Conservation (phyloP, 1,140 invertebrate species). For the Solenopsis fugax region DNA sequence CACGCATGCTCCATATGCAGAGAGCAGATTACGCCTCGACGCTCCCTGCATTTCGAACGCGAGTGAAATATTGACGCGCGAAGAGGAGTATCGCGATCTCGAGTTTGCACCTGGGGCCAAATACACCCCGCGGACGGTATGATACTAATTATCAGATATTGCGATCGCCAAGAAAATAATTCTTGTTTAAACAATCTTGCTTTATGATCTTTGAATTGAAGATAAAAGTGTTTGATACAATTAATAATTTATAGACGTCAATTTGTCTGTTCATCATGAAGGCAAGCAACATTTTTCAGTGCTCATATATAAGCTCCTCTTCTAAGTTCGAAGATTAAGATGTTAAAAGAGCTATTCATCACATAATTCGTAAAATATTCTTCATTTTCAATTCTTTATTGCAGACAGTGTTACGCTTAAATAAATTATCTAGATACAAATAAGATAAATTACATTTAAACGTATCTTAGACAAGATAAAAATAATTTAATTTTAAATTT, state of each 20-base stretch:
- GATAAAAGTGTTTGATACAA: not conserved
- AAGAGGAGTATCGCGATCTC: constrained; percentile 32
- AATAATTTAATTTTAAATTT: too few species aligned
- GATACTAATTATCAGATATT: constrained; percentile 33
- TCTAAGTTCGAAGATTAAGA: not conserved
- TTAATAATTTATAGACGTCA: not conserved
- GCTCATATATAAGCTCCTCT: not conserved
- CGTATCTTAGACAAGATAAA: too few species aligned
- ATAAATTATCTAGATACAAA: too few species aligned
- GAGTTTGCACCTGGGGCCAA: constrained; percentile 22
- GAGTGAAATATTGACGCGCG: constrained; percentile 46
- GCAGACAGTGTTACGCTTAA: too few species aligned
- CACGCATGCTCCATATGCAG: constrained; percentile 38
- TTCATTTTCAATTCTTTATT: not conserved
- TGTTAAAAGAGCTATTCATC: not conserved
- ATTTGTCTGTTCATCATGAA: not conserved
- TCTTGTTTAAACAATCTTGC: not conserved
- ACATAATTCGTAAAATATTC: not conserved
- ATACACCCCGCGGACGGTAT: not conserved
- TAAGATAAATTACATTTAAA: too few species aligned
- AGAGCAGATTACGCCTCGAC: constrained; percentile 50
- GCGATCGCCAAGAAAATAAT: not conserved
- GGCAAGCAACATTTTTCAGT: not conserved
- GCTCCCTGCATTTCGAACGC: constrained; percentile 46
- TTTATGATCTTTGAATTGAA: not conserved